These are phyloP conservation scores for Seriola aureovittata DNA, from an alignment of 2,113 vertebrate genomes.

Conservation along the genomic window DNA sequence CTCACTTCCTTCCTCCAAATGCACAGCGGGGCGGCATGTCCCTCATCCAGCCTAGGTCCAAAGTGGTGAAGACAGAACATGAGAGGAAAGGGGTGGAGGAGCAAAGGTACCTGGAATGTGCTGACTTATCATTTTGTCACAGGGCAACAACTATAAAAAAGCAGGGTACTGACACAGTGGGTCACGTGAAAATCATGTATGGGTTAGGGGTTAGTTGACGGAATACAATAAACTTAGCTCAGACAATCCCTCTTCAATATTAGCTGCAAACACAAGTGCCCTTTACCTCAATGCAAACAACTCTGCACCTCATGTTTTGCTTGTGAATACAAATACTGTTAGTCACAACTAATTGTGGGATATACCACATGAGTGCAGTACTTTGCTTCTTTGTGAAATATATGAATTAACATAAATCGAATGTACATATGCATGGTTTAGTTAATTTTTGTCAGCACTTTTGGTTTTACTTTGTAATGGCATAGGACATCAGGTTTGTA, in stretches of 20 bases:
- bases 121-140: background rate
- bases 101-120: constrained; percentile 81
- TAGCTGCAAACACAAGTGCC: background rate
- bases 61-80: constrained; percentile 47
- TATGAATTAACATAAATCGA: background rate
- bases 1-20: constrained; percentile 89
- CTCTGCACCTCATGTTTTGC: background rate
- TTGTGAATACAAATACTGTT: background rate
- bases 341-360: background rate
- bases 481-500: too few relatives aligned
- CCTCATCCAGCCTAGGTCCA: constrained; percentile 82
- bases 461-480: background rate
- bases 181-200: background rate
- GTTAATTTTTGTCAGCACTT: background rate
- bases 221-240: background rate
- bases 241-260: constrained; percentile 10
- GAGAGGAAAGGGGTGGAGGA: constrained; percentile 36
- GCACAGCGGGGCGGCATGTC: constrained; percentile 83
- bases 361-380: too few relatives aligned
- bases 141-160: background rate
- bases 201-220: background rate
- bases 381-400: background rate
- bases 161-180: background rate
- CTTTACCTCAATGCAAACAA: constrained; percentile 5
- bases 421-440: too few relatives aligned